Base-by-base conservation (phyloP, 2,113 vertebrate genomes). In the Hoplias malabaricus region DNA sequence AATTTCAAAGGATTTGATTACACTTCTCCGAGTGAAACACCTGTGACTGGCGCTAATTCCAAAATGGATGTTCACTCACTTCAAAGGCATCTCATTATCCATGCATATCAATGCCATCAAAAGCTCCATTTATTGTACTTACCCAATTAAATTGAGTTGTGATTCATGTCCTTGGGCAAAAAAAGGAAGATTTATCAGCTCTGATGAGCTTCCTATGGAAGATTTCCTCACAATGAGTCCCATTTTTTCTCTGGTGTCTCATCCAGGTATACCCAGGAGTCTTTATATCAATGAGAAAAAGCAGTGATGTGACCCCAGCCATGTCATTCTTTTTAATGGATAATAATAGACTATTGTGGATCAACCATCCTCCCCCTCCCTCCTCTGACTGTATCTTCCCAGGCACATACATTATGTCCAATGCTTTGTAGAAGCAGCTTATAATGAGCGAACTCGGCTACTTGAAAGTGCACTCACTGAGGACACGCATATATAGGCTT, bases 1-100 rank as follows among this genome's bases (percentile, higher is more conserved):
- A 78, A 73, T 78, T 84, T 88, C 81, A 84, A 87, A 88, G 81
- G 85, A 87, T 83, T 83, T 88, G 88, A 92, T 93, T 91, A 91
- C 84, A 86, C 86, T 73, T 82, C 81, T 72, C 81, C 73, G 77
- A 91, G 87, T 90, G 91, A 93, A 93, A 93, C 90, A 94, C 91
- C 93, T 94, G 93, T 90, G 91, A 93, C 90, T 90, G 88, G 85
- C 80, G 89, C 88, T 92, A 90, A 89, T 92, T 89, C 82, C 87
- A 91, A 79, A 94, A 93, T 90, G 87, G 86, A 90, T 93, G 92
- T 92, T 92, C 92, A 91, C 88, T 88, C 89, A 90, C 91, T 93
- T 94, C 89, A 91, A 89, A 93, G 87, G 90, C 91, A 90, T 93
- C 85, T 91, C 92, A 90, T 92, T 91, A 91, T 91, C 85, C 87